A percentile compares a stretch with the other conserved stretches of the same genome.
These are phyloP conservation scores for Oreohelix idahoensis DNA, from an alignment of 1,140 invertebrate genomes.

Conservation along the genomic window DNA sequence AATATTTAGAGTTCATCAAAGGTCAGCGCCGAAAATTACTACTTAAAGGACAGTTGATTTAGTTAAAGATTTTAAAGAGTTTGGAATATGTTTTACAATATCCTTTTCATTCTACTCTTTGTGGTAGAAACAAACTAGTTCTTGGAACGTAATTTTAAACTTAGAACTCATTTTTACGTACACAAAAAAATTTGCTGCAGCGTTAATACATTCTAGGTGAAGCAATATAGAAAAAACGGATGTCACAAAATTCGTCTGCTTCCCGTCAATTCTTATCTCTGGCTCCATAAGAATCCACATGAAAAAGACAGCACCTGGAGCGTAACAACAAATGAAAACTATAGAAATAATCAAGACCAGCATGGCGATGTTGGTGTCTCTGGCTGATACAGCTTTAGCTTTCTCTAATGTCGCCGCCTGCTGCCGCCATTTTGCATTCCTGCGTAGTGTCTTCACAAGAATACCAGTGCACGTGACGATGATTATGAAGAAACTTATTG, in stretches of 20 bases:
- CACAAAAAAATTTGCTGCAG: too few species aligned
- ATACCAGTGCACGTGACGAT: background rate
- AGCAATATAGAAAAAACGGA: background rate
- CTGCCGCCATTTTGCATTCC: background rate
- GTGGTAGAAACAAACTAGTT: background rate
- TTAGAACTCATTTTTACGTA: too few species aligned
- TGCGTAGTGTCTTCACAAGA: background rate
- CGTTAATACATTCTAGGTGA: background rate
- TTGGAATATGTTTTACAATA: too few species aligned
- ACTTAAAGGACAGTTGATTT: too few species aligned
- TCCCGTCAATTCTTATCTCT: background rate
- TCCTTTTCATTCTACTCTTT: too few species aligned
- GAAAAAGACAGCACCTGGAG: background rate
- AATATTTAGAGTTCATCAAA: too few species aligned
- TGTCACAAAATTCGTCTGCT: background rate
- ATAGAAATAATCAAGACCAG: slow-evolving; percentile 8
- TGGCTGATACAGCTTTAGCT: background rate
- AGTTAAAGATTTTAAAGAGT: too few species aligned
- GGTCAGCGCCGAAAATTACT: too few species aligned
- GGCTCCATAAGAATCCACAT: background rate
- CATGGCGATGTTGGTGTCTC: background rate
- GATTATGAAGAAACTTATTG: background rate
- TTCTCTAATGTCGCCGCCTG: background rate
- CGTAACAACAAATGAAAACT: slow-evolving; percentile 9
- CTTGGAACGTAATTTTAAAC: background rate